phyloP scores from a whole-genome alignment of 2,888 invertebrate species.

The Siphonodentalium dalli region DNA sequence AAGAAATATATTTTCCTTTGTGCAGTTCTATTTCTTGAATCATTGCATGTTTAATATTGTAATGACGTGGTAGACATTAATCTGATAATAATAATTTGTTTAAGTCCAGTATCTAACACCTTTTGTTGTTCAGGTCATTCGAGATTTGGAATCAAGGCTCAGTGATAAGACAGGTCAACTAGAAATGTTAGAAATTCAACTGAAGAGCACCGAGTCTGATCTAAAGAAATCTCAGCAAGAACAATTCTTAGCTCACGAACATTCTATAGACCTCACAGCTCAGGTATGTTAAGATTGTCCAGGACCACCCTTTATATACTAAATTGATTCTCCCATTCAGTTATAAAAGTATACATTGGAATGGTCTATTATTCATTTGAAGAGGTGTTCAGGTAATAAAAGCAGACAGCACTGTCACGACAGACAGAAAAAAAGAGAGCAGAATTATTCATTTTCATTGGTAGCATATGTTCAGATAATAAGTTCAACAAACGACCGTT shows the following conservation, averaged over 20 bases:
- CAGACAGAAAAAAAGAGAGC: no score
- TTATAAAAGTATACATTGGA: no score
- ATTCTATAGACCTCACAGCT: constrained; percentile 26
- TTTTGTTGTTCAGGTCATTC: constrained; percentile 27
- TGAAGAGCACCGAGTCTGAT: constrained; percentile 40
- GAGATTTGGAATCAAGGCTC: constrained; percentile 39
- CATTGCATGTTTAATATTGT: not conserved
- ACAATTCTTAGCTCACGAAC: constrained; percentile 42
- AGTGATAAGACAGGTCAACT: constrained; percentile 43
- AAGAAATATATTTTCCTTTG: not conserved
- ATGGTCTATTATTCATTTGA: no score
- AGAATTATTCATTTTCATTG: no score
- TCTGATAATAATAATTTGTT: not conserved
- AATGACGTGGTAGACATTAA: not conserved
- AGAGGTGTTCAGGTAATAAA: no score
- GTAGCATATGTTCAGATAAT: no score
- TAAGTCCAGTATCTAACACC: not conserved
- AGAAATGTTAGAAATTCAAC: constrained; percentile 34
- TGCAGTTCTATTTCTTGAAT: not conserved
- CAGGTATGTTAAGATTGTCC: constrained; percentile 31
- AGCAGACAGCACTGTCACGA: no score
- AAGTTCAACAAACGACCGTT: no score
- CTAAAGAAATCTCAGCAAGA: constrained; percentile 44
- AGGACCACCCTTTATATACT: not conserved
- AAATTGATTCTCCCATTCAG: no score